Base-by-base conservation (phyloP, 37 sponge, comb jelly and placozoan species). In the Diacarnus erythraeanus region DNA sequence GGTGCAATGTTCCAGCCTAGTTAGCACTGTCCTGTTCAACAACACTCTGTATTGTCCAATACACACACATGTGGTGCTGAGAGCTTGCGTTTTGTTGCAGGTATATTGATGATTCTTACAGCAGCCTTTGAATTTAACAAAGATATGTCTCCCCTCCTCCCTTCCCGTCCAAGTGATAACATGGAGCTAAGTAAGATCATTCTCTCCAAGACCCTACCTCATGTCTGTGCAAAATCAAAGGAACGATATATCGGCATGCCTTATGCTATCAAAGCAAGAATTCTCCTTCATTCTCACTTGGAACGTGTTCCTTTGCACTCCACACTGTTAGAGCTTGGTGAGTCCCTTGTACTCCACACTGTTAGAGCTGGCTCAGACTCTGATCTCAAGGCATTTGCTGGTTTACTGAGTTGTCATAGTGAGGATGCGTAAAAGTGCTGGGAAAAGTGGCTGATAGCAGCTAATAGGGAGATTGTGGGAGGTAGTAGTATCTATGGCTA, bases 251-350 rank as follows among this genome's bases (percentile, higher is more conserved):
- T 95, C 44, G 61, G 77, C 64, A 59, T 57, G 2, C 84, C 81
- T 0, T 86, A 79, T 41, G 82, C 90, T 71, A 42, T 38, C n/a
- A 95, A 95, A 80, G 86, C 94, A 25, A 77, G 88, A 20, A 76
- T 88, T 2, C 74, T 95, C 38, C 25, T 89, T 15, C 90, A 89
- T 44, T 83, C 96, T 23, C 87, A 92, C 78, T 67, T 95, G 63
- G 80, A 72, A 40, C 58, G 77, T 39, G 38, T 87, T n/a, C 76
- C 38, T 0, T 74, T 95, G 0, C 65, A 79, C 4, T 31, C 51
- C 29, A 22, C 63, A 25, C 47, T 60, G 4, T 79, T 89, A 2
- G 36, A 18, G 5, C n/a, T n/a, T n/a, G n/a, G n/a, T n/a, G n/a
- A n/a, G n/a, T n/a, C n/a, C n/a, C n/a, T n/a, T n/a, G n/a, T n/a